phyloP scores from a whole-genome alignment of 2,113 vertebrate species.

The Tragulus kanchil region DNA sequence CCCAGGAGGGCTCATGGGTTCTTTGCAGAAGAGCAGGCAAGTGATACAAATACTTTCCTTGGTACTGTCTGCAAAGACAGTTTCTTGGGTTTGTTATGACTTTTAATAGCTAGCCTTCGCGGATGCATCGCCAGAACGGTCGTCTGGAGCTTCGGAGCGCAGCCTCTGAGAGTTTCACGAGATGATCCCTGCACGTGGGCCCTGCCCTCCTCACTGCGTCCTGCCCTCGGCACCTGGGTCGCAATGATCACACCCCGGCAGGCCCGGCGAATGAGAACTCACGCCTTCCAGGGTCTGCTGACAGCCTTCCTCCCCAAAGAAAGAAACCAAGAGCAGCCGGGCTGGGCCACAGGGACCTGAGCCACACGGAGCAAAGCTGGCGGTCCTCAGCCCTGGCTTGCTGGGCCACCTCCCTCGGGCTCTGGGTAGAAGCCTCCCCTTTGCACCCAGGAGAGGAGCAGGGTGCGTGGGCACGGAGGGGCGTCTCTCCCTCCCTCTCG shows the following conservation, averaged over 20 bases:
- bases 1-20: constrained; percentile 72
- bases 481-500: not conserved
- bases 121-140: not conserved
- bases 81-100: constrained; percentile 61
- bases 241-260: constrained; percentile 5
- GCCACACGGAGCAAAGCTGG: not conserved
- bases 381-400: not conserved
- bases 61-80: constrained; percentile 51
- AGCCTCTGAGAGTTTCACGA: not conserved
- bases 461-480: not conserved
- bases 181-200: constrained; percentile 11
- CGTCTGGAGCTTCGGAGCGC: not conserved
- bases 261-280: constrained; percentile 70
- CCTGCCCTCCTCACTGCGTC: not conserved
- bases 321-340: not conserved
- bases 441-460: not conserved
- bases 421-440: not conserved
- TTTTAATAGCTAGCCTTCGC: constrained; percentile 46
- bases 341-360: not conserved
- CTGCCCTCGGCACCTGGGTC: not conserved
- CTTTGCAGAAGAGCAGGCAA: constrained; percentile 64
- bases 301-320: constrained; percentile 44
- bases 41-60: constrained; percentile 61
- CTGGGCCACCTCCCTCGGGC: not conserved
- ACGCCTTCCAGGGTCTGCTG: constrained; percentile 47